A percentile compares a stretch with the other conserved stretches of the same genome.
Conservation (phyloP, 2,797 vertebrate genomes). For the Antennarius maculatus region DNA sequence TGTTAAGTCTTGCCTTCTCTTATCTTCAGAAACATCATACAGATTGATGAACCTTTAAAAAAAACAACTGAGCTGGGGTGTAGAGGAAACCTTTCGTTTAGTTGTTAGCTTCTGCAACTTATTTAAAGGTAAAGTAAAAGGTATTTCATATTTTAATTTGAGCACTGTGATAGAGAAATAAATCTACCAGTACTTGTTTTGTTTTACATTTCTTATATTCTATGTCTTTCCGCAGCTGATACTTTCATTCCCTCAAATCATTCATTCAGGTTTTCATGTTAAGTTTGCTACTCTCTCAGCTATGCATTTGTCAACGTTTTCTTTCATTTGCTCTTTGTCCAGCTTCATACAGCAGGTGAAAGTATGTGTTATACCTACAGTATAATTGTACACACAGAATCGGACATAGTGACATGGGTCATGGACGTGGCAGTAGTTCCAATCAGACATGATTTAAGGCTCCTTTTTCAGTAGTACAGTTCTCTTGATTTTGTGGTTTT, state of each 20-base stretch:
- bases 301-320: neutral
- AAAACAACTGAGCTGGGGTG: no score
- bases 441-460: conserved; percentile 59
- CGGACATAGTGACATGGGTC: conserved; percentile 51
- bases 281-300: conserved; percentile 8
- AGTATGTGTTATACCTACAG: conserved; percentile 22
- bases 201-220: no score
- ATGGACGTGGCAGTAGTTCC: conserved; percentile 42
- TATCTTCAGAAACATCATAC: no score
- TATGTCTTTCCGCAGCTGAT: no score
- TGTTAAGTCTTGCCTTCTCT: no score
- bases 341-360: conserved; percentile 13
- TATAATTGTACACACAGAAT: conserved; percentile 31
- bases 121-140: no score
- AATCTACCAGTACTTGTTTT: neutral
- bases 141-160: no score
- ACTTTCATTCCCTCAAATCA: neutral
- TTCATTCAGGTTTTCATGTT: neutral
- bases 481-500: conserved; percentile 44
- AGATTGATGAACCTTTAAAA: no score
- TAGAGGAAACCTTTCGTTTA: no score
- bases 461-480: conserved; percentile 53
- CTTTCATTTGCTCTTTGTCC: conserved; percentile 4
- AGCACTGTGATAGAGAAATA: neutral
- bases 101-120: no score